Evolutionary conservation across 64 coral and sea anemone species (phyloP).

Genomic region (Dendronephthya gigantea): DNA sequence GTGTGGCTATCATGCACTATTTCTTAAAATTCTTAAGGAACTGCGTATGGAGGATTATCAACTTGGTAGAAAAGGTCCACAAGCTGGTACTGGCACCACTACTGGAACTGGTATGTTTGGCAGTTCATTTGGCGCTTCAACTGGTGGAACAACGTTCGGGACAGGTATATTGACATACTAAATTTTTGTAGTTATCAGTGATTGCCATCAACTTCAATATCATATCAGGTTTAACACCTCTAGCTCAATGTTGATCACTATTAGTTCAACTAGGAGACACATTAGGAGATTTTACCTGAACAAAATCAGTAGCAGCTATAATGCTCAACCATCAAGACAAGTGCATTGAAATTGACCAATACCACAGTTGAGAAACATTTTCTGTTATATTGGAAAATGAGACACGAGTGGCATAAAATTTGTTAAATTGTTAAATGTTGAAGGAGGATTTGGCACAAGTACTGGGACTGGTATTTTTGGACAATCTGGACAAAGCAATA

Average conservation of each 20-base stretch:
- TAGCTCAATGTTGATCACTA: too few relatives aligned
- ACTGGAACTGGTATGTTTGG: not conserved
- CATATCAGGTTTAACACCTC: not conserved
- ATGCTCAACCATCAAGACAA: too few relatives aligned
- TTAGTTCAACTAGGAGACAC: too few relatives aligned
- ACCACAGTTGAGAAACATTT: too few relatives aligned
- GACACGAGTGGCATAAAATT: too few relatives aligned
- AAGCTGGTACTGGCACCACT: not conserved
- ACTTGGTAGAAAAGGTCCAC: not conserved
- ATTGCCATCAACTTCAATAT: too few relatives aligned
- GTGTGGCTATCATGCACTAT: not conserved
- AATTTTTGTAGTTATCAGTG: too few relatives aligned
- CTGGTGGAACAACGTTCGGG: not conserved
- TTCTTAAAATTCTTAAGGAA: not conserved
- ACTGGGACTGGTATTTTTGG: not conserved
- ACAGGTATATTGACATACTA: not conserved
- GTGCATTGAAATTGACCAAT: too few relatives aligned
- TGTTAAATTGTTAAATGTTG: too few relatives aligned
- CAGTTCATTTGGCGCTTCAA: not conserved
- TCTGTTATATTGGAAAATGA: too few relatives aligned
- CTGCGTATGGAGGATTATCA: slow-evolving; percentile 11
- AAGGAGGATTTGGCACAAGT: not conserved
- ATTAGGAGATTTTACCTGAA: too few relatives aligned
- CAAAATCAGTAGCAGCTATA: too few relatives aligned
- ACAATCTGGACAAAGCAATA: not conserved